Evolutionary conservation across 2,797 vertebrate species (phyloP).

Genomic region (Carduelis carduelis): DNA sequence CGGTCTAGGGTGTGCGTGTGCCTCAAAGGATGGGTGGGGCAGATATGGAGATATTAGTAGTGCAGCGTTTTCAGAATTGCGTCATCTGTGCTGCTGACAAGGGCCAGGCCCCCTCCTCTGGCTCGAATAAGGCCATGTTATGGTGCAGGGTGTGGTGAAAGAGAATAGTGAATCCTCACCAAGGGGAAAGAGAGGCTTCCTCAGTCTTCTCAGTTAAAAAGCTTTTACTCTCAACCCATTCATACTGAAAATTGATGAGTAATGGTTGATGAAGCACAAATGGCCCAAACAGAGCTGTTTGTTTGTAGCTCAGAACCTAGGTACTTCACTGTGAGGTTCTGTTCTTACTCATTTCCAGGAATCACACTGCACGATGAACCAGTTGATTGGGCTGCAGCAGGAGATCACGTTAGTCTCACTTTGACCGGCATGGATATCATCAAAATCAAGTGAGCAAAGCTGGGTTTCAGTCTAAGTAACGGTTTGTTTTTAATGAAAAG

Average conservation of each 20-base stretch:
- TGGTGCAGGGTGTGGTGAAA: conserved; percentile 55
- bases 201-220: conserved; percentile 58
- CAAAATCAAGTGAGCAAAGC: conserved; percentile 93
- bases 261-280: conserved; percentile 73
- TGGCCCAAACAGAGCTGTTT: conserved; percentile 63
- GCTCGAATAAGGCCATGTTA: conserved; percentile 46
- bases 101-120: background rate
- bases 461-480: conserved; percentile 62
- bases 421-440: conserved; percentile 99
- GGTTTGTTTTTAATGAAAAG: conserved; percentile 62
- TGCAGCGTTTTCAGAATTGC: conserved; percentile 50
- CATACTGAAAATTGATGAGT: conserved; percentile 80
- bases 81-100: conserved; percentile 20
- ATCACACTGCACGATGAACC: conserved; percentile 92
- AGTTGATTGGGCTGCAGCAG: conserved; percentile 96
- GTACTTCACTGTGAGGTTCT: conserved; percentile 76
- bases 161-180: conserved; percentile 21
- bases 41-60: conserved; percentile 18
- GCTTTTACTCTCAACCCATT: conserved; percentile 76
- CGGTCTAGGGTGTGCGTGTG: conserved; percentile 27
- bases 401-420: conserved; percentile 95
- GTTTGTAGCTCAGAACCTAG: conserved; percentile 70
- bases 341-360: conserved; percentile 87
- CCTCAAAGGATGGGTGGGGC: conserved; percentile 55
- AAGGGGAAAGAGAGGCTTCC: conserved; percentile 34